These are phyloP conservation scores for Aphaenogaster rudis DNA, from an alignment of 1,140 invertebrate species.

Conservation along the genomic window DNA sequence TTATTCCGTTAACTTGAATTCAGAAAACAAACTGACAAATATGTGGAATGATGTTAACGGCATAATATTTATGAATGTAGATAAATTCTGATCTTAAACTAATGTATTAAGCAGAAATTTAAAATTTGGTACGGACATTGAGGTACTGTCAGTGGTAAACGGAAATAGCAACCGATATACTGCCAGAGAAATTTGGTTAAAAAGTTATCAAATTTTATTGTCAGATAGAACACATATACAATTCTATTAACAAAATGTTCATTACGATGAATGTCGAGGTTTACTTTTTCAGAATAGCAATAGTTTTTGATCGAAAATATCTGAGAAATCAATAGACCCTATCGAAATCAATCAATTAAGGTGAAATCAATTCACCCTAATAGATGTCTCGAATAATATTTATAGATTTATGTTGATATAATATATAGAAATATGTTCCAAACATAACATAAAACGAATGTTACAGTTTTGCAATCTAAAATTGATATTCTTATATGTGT, in stretches of 20 bases:
- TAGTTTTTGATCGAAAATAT: neutral
- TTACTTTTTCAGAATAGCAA: neutral
- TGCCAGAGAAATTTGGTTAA: neutral
- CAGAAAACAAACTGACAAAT: neutral
- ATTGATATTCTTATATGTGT: neutral
- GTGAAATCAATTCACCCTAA: neutral
- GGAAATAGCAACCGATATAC: neutral
- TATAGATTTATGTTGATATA: neutral
- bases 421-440: neutral
- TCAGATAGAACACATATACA: neutral
- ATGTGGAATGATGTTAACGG: neutral
- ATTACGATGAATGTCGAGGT: neutral
- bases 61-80: neutral
- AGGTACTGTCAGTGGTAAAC: neutral
- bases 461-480: neutral
- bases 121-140: neutral
- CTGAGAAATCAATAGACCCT: neutral
- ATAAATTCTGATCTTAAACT: neutral
- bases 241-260: neutral
- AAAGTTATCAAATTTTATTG: neutral
- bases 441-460: neutral
- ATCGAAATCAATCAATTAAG: too few relatives aligned
- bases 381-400: conserved; percentile 15
- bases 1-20: conserved; percentile 2
- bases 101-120: conserved; percentile 9